Percentiles rank a stretch among this genome's conserved stretches.
Evolutionary conservation across 2,113 vertebrate species (phyloP).

Genomic region (Tyto alba): DNA sequence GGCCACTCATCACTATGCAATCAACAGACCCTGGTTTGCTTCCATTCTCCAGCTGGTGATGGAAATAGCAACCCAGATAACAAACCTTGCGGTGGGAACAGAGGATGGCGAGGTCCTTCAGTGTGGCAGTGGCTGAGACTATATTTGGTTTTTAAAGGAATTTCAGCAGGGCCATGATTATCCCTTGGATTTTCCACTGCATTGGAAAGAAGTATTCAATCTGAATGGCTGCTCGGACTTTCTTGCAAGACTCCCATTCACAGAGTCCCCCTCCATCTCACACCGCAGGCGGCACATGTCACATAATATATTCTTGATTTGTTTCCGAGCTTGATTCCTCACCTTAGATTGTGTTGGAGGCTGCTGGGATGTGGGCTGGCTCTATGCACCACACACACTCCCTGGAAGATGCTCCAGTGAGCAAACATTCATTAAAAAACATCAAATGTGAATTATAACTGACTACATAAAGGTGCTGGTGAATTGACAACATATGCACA

Average conservation of each 20-base stretch:
- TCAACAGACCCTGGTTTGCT: neutral
- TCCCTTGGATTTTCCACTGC: neutral
- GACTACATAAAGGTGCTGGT: neutral
- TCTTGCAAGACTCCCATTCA: neutral
- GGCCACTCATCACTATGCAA: neutral
- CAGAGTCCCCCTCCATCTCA: neutral
- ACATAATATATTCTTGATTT: neutral
- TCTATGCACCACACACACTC: neutral
- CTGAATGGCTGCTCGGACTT: neutral
- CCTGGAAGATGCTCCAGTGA: neutral
- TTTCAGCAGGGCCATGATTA: neutral
- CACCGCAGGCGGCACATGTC: fast-evolving
- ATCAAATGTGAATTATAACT: neutral
- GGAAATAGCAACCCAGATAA: neutral
- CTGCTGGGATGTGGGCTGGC: neutral
- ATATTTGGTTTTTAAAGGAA: neutral
- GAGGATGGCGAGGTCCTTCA: neutral
- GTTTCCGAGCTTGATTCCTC: neutral
- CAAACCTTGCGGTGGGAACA: fast-evolving
- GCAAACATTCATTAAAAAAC: conserved; percentile 7
- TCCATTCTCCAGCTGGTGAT: neutral
- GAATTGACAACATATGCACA: neutral
- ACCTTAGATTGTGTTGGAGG: neutral
- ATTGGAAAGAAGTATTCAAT: neutral
- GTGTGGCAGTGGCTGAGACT: neutral